Evolutionary conservation across 2,888 invertebrate species (phyloP).

Genomic region (Willowsia nigromaculata): DNA sequence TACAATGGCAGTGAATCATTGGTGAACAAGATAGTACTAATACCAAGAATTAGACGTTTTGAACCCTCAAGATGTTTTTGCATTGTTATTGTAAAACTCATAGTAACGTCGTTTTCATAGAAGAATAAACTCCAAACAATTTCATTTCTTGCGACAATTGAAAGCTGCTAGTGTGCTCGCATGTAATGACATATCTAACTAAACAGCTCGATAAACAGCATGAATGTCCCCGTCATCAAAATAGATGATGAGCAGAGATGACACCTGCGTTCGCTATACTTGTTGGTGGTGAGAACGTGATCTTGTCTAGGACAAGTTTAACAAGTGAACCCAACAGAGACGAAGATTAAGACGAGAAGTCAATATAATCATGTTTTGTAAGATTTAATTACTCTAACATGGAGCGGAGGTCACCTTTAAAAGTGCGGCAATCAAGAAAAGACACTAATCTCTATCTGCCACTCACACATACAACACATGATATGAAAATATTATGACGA

Average conservation of each 20-base stretch:
- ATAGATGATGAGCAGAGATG: not conserved
- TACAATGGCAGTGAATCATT: not conserved
- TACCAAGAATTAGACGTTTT: not conserved
- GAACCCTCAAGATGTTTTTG: not conserved
- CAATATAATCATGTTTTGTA: not conserved
- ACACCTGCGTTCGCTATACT: not conserved
- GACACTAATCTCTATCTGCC: not conserved
- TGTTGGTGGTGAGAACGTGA: slow-evolving; percentile 21
- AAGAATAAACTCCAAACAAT: not conserved
- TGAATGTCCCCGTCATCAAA: not conserved
- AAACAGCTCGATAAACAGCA: no score
- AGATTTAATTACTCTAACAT: not conserved
- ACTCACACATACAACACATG: not conserved
- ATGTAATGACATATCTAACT: not conserved
- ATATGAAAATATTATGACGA: not conserved
- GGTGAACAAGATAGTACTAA: not conserved
- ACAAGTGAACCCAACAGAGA: not conserved
- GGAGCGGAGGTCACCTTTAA: slow-evolving; percentile 23
- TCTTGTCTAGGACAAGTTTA: slow-evolving; percentile 44
- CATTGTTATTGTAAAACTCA: not conserved
- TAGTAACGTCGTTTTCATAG: not conserved
- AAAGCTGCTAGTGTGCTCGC: not conserved
- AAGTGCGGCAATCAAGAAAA: not conserved
- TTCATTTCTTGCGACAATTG: not conserved
- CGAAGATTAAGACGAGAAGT: slow-evolving; percentile 8